A percentile compares a stretch with the other conserved stretches of the same genome.
phyloP scores from a whole-genome alignment of 2,797 vertebrate species.

The Microchirus variegatus region DNA sequence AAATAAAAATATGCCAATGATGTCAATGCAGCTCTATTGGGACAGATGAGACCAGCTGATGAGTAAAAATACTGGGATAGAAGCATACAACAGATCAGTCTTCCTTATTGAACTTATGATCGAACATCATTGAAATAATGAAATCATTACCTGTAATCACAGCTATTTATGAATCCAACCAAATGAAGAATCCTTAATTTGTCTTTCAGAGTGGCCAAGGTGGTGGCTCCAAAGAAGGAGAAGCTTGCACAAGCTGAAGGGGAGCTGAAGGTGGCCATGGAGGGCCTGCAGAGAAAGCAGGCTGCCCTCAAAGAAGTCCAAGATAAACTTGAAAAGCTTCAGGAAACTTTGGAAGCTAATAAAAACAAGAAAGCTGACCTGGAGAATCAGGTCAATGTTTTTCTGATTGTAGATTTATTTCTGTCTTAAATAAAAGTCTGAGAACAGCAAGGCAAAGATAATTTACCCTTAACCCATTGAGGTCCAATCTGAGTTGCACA shows the following conservation, averaged over 20 bases:
- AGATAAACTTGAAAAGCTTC: conserved; percentile 85
- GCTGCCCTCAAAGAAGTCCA: conserved; percentile 87
- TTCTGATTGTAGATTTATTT: neutral
- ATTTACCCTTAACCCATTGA: too few relatives aligned
- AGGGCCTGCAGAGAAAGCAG: conserved; percentile 86
- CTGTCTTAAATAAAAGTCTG: neutral
- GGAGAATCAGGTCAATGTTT: conserved; percentile 84
- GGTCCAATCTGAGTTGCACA: neutral
- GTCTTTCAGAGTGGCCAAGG: conserved; percentile 85
- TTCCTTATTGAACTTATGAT: too few relatives aligned
- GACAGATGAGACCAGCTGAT: too few relatives aligned
- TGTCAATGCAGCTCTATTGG: too few relatives aligned
- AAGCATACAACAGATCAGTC: too few relatives aligned
- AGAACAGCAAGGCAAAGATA: neutral
- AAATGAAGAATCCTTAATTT: conserved; percentile 1
- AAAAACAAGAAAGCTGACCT: conserved; percentile 88
- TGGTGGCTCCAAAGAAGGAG: conserved; percentile 90
- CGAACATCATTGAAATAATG: too few relatives aligned
- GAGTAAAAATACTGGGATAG: too few relatives aligned
- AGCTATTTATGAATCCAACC: neutral
- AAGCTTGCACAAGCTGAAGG: conserved; percentile 86
- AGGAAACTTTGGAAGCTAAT: conserved; percentile 84
- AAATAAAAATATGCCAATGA: too few relatives aligned
- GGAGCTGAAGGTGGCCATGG: conserved; percentile 85
- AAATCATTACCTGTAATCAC: too few relatives aligned